Percentiles rank a stretch among this genome's conserved stretches.
phyloP scores from a whole-genome alignment of 2,797 vertebrate species.

The Ceryle rudis region DNA sequence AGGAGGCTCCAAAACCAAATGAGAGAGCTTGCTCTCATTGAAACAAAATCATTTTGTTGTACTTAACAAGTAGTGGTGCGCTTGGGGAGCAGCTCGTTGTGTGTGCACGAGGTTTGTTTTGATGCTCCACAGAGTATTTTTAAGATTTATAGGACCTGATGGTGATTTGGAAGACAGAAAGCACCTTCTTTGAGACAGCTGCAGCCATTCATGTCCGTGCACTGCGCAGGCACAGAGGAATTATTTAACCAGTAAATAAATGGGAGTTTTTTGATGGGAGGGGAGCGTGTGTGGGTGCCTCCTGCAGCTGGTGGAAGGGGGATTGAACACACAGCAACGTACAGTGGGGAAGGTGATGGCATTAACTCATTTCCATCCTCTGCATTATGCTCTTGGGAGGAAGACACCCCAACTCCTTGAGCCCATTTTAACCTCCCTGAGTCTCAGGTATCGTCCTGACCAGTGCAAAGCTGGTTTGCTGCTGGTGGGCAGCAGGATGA shows the following conservation, averaged over 20 bases:
- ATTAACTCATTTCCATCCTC: not conserved
- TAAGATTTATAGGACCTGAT: not conserved
- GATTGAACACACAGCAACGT: not conserved
- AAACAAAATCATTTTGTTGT: not conserved
- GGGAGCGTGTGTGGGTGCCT: not conserved
- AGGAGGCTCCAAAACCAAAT: not conserved
- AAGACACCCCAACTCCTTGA: not conserved
- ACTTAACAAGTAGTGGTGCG: not conserved
- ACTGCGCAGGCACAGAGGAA: not conserved
- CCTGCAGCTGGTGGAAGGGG: not conserved
- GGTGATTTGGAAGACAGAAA: conserved; percentile 31
- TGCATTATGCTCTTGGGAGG: rapidly evolving
- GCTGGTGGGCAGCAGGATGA: not conserved
- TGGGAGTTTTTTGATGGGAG: not conserved
- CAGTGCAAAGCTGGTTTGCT: not conserved
- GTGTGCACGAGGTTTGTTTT: not conserved
- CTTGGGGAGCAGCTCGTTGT: not conserved
- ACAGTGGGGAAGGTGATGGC: not conserved
- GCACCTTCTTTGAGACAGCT: not conserved
- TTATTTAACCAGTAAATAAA: not conserved
- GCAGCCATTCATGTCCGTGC: rapidly evolving
- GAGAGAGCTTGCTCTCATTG: not conserved
- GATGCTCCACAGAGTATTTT: not conserved
- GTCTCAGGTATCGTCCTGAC: not conserved
- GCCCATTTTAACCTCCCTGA: not conserved